Base-by-base conservation (phyloP, 2,888 invertebrate species). In the Scaptomyza tumidula region DNA sequence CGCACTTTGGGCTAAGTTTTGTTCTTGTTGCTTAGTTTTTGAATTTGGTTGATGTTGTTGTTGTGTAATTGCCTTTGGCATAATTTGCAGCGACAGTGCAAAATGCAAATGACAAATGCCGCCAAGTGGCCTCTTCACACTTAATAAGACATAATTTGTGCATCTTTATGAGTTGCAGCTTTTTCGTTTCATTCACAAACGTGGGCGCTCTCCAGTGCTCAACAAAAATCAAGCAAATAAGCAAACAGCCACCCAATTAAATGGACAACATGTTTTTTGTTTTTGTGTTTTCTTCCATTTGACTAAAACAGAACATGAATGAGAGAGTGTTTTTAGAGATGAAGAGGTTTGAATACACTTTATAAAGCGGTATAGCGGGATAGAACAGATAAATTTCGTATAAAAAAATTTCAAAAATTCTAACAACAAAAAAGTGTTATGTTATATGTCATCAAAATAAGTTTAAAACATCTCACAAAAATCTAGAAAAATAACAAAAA, bases 81-180 rank as follows among this genome's bases (percentile, higher is more conserved):
- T 65, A 74, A 74, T 74, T 62, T 56, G 66, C 63, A 37, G 66
- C 58, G 75, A 78, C 77, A 60, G 59, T 41, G 43, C 57, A 48
- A 70, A 67, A 65, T 53, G 71, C 75, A 57, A 55, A 53, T 78
- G 78, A 80, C 78, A 80, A 78, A 78, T 71, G 77, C 71, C 71
- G 66, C 65, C 80, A 74, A 79, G 56, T 79, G 76, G 70, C 52
- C 68, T 59, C 85, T 85, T 85, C 85, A 78, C 85, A 85, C 85
- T 85, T 89, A 85, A 85, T 85, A 85, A 83, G 87, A 83, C 83
- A 85, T 85, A 80, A 89, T 87, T 85, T 87, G 71, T 19, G 68
- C 62, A 71, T 60, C 73, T 87, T 85, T 85, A 85, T 56, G 87
- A 68, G 78, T 49, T 64, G 65, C 76, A 58, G 69, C 48, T 60